Base-by-base conservation (phyloP, 2,888 invertebrate genomes). In the Netelia melanura region DNA sequence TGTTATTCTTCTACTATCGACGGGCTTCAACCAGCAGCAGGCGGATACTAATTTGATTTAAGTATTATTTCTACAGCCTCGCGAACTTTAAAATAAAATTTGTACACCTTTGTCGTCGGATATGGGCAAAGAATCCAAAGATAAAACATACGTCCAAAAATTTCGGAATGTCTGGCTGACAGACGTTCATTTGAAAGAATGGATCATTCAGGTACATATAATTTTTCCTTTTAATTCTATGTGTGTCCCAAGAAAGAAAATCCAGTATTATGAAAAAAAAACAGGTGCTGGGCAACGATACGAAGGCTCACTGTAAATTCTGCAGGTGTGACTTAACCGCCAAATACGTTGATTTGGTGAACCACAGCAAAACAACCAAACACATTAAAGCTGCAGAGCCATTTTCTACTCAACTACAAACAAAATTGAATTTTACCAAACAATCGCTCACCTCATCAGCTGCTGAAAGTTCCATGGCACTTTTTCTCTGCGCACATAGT, bases 381-480 rank as follows among this genome's bases (percentile, higher is more conserved):
- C 84, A 84, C 54, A 68, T 43, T 11, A n/a, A 43, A 67, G 83
- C 82, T 38, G 72, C 75, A 58, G 62, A 80, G 11, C 78, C 84
- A 14, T 84, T 84, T 72, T 82, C 84, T 1, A 21, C 54, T 14
- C 62, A 76, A 54, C 71, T 82, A 38, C 86, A 84, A 58, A 48
- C 48, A 38, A 67, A 68, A 11, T 75, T 75, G 43, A 64, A 14
- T 9, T 85, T 84, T 44, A 21, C 62, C 3, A 38, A 86, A 70
- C 70, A 80, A 75, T 71, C 67, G 10, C 21, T 21, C n/a, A 79
- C 74, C 3, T 14, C 56, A 6, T 58, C 70, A 9, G 72, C 79
- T 62, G 74, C 84, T 75, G 84, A 83, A 84, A 81, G 54, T n/a
- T 52, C 82, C 21, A 38, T 65, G 2, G 81, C 85, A 52, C 74